Evolutionary conservation across 92 coral and sea anemone genomes (phyloP), one percentile per base, ranked within the genome.

Genomic region (Epizoanthus stellaris): DNA sequence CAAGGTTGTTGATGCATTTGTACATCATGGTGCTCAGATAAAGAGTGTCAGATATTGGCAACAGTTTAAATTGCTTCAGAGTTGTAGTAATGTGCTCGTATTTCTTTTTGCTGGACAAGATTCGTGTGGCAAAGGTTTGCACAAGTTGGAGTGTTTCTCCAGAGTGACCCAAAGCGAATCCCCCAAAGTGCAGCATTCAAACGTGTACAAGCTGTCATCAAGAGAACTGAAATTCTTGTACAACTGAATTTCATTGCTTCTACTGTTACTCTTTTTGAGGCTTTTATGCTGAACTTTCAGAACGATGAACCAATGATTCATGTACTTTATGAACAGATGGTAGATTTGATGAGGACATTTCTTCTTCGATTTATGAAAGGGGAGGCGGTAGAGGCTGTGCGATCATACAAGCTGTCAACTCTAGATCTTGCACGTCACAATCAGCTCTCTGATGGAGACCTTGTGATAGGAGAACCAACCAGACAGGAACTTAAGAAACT

Each of bases 401-500:
- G 68, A 47, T 70, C 67, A 53, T 64, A 63, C 75, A 23, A 76
- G 84, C 67, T 85, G 77, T 76, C 79, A 16, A 76, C 73, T 49
- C 84, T 85, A 23, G 77, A 68, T 86, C 72, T 86, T 67, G 66
- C 89, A 38, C 71, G 61, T 67, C 80, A 58, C 59, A 86, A 68
- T 76, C 25, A 52, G 54, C 77, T 85, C 62, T 67, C 77, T 52
- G 84, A 85, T 85, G 74, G 75, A 74, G 77, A 76, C 66, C 82
- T 85, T 63, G 88, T 85, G 88, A 85, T 75, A 49, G 88, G 82
- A 62, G 88, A 64, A 85, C 88, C 88, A 85, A 23, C 9, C 67
- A 19, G 23, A 20, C 36, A 67, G 77, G 86, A 68, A 67, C 66
- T 68, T 53, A 81, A 81, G 76, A 81, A 68, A 67, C 76, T 81